phyloP scores from a whole-genome alignment of 2,888 invertebrate genomes.

The Stenotaenia linearis region DNA sequence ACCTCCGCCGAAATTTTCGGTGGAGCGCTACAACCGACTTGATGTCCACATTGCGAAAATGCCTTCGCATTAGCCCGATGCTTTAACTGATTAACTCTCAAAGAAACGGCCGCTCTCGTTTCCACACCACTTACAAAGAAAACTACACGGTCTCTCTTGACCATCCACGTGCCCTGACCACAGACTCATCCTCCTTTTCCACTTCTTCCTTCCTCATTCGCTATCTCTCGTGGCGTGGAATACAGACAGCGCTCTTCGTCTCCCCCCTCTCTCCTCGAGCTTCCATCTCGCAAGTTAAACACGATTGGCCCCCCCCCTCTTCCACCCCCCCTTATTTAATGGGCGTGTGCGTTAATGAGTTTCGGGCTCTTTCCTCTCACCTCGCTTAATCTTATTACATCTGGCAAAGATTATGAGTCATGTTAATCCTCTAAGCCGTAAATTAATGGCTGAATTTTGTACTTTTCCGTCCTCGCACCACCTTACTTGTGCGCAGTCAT shows the following conservation, averaged over 20 bases:
- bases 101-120: not conserved
- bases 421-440: conserved; percentile 20
- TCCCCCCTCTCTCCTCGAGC: not conserved
- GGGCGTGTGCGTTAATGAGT: conserved; percentile 9
- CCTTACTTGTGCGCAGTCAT: not conserved
- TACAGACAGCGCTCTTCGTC: not conserved
- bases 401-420: conserved; percentile 24
- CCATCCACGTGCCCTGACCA: not conserved
- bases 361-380: not conserved
- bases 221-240: not conserved
- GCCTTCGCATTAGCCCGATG: not conserved
- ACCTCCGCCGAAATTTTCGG: not conserved
- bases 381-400: conserved; percentile 19
- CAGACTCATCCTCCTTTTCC: not conserved
- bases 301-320: not conserved
- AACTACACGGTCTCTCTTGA: not conserved
- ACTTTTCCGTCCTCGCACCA: not conserved
- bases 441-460: conserved; percentile 17
- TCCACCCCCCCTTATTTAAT: too few species aligned
- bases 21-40: too few species aligned
- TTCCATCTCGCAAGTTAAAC: not conserved
- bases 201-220: not conserved
- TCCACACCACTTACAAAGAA: not conserved
- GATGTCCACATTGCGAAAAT: not conserved
- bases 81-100: not conserved